Evolutionary conservation across 2,797 vertebrate species (phyloP), one percentile per base, ranked within the genome.

Genomic region (Rhabdophis nuchalis): DNA sequence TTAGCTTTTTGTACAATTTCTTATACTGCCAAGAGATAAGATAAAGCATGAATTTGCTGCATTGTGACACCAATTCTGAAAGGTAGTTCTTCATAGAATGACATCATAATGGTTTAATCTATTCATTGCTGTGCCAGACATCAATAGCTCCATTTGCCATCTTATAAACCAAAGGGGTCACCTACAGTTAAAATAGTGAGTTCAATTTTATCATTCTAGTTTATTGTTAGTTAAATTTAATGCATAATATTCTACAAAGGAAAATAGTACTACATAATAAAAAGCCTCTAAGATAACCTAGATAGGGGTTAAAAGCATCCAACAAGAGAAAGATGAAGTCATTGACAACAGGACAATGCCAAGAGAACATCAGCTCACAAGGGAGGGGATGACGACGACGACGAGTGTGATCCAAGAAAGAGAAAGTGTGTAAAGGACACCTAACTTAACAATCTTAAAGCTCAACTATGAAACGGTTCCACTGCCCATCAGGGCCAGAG

Each of bases 41-140:
- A 25, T 25, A 82, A 82, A 82, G 41, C 77, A 82, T 82, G 77
- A 50, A 27, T 85, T 41, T 88, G 29, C 52, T 64, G 58, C n/a
- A 90, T 53, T 68, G 86, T 85, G 68, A 93, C 88, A 92, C 32
- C 60, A 77, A 53, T 61, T 53, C 61, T 89, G 61, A 85, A 60
- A 82, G 82, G 14, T n/a, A n/a, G 52, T 85, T 92, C 82, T 89
- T 89, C 64, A 88, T 60, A 82, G 41, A 89, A 68, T 91, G 89
- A 93, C 92, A 85, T 90, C 36, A 86, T 20, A 86, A 87, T 61
- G 86, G n/a, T 50, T 29, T 36, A 54, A 86, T 36, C 25, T 10
- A 57, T 52, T 89, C 61, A 20, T 41, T 88, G 29, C n/a, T 58
- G 13, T 36, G 72, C 27, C 89, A 54, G 50, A 90, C 36, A n/a